Percentiles rank a stretch among this genome's conserved stretches.
Evolutionary conservation across 2,797 vertebrate species (phyloP).

Genomic region (Typhlichthys subterraneus): DNA sequence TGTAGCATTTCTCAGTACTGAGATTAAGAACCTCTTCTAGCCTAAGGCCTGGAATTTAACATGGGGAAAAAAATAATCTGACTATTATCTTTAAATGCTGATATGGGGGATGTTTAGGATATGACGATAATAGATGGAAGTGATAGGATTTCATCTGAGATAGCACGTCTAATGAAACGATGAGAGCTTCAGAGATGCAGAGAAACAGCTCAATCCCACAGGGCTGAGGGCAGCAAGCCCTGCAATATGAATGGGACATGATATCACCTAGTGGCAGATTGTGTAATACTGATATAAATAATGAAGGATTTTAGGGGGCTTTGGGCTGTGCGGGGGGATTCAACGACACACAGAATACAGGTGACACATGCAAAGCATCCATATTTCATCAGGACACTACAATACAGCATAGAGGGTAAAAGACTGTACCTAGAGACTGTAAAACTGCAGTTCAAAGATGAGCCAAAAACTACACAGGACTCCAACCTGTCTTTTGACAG

Average conservation of each 20-base stretch:
- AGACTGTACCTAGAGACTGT: too few species aligned
- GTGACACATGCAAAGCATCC: too few species aligned
- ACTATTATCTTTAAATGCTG: neutral
- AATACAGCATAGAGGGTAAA: too few species aligned
- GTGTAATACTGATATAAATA: too few species aligned
- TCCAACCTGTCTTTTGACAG: too few species aligned
- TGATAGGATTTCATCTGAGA: neutral
- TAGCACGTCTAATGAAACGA: neutral
- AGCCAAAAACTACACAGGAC: too few species aligned
- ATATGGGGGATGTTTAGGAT: neutral
- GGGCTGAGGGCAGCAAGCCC: neutral
- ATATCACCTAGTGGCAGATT: too few species aligned
- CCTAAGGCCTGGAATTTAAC: neutral
- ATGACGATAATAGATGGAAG: neutral
- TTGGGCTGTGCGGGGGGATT: too few species aligned
- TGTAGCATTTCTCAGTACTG: neutral
- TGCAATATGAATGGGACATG: neutral
- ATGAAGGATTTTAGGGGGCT: too few species aligned
- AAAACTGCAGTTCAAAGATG: too few species aligned
- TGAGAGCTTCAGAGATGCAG: neutral
- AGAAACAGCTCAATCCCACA: neutral
- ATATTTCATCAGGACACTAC: too few species aligned
- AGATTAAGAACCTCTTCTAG: neutral
- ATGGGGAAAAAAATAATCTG: neutral
- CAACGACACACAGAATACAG: too few species aligned